phyloP scores from a whole-genome alignment of 1,140 invertebrate genomes.

The Listronotus oregonensis region DNA sequence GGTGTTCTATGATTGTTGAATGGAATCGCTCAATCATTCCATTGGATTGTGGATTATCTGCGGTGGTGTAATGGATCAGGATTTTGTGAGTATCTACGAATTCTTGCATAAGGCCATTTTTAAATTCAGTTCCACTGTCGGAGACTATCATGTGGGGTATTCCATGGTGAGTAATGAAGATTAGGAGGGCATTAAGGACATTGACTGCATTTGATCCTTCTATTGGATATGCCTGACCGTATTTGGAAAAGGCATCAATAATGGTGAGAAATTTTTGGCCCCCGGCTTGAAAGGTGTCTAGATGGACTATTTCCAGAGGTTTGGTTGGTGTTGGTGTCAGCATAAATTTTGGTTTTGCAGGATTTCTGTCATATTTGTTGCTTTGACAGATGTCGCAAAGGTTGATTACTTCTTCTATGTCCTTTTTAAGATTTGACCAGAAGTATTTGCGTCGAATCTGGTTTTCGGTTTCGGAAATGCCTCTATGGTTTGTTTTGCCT shows the following conservation, averaged over 20 bases:
- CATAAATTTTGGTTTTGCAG: constrained; percentile 4
- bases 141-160: too few relatives aligned
- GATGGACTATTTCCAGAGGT: constrained; percentile 21
- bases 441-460: constrained; percentile 20
- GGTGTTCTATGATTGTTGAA: constrained; percentile 42
- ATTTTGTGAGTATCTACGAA: constrained; percentile 37
- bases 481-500: constrained; percentile 24
- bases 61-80: constrained; percentile 12
- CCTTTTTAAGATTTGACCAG: constrained; percentile 19
- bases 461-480: constrained; percentile 24
- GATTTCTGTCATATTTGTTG: constrained; percentile 18
- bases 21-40: constrained; percentile 38
- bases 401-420: constrained; percentile 12
- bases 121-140: too few relatives aligned
- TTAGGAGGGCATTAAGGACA: constrained; percentile 32
- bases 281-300: constrained; percentile 2
- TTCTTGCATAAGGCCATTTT: constrained; percentile 34
- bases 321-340: constrained; percentile 7
- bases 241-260: constrained; percentile 49
- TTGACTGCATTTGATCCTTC: constrained; percentile 25
- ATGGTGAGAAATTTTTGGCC: constrained; percentile 39
- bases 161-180: constrained; percentile 34
- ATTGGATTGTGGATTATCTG: constrained; percentile 40
- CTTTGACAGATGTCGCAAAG: constrained; percentile 18
- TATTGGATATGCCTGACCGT: constrained; percentile 44